Conservation (phyloP, 2,113 vertebrate genomes). For the Notothenia rossii region DNA sequence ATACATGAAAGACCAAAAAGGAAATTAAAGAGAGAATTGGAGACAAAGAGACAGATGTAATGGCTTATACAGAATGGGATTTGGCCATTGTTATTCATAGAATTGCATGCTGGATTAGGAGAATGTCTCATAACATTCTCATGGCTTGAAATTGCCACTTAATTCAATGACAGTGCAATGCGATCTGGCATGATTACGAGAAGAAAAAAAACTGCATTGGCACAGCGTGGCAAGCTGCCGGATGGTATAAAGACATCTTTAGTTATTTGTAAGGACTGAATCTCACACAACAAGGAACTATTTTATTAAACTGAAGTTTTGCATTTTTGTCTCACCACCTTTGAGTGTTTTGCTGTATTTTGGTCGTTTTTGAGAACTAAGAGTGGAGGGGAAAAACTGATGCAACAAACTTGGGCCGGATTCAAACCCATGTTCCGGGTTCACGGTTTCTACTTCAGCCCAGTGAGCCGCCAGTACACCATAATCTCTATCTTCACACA, state of each 20-base stretch:
- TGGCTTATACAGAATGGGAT: conserved; percentile 46
- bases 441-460: conserved; percentile 29
- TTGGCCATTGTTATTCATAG: conserved; percentile 77
- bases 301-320: background rate
- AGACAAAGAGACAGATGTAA: conserved; percentile 55
- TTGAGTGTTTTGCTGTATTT: no score
- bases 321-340: background rate
- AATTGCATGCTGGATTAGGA: conserved; percentile 66
- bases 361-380: conserved; percentile 1
- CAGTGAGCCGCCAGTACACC: conserved; percentile 28
- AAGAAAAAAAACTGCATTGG: background rate
- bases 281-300: background rate
- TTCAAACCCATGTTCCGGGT: conserved; percentile 33
- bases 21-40: conserved; percentile 39
- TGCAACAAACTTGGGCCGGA: conserved; percentile 2
- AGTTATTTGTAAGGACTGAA: conserved; percentile 6
- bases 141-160: conserved; percentile 70
- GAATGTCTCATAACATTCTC: conserved; percentile 45
- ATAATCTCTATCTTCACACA: conserved; percentile 46
- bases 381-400: conserved; percentile 10
- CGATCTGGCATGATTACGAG: conserved; percentile 56
- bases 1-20: background rate
- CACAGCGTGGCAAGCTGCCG: conserved; percentile 11
- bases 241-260: conserved; percentile 12
- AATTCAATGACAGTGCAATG: conserved; percentile 67